These are phyloP conservation scores for Archocentrus centrarchus DNA, from an alignment of 2,113 vertebrate genomes.

Conservation along the genomic window DNA sequence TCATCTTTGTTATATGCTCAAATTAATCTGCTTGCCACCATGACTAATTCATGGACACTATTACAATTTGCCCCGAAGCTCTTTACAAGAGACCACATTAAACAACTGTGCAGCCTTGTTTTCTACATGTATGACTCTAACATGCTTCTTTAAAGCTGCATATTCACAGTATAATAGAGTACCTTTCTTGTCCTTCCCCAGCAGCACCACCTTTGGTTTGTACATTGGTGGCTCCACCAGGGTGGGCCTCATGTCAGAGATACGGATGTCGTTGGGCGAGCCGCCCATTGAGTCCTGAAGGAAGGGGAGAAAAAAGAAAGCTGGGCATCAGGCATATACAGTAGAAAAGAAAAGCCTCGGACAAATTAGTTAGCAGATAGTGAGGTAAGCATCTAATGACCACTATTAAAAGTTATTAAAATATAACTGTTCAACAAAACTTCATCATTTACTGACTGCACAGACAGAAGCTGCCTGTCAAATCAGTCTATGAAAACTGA, in stretches of 20 bases:
- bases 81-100: conserved; percentile 51
- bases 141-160: not conserved
- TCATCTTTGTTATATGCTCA: conserved; percentile 20
- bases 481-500: too few species aligned
- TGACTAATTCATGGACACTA: conserved; percentile 63
- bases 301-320: conserved; percentile 1
- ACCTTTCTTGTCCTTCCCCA: conserved; percentile 99
- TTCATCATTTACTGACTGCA: too few species aligned
- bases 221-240: conserved; percentile 96
- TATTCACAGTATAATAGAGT: not conserved
- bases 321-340: not conserved
- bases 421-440: too few species aligned
- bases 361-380: not conserved
- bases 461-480: too few species aligned
- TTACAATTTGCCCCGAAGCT: conserved; percentile 45
- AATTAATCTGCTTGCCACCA: conserved; percentile 46
- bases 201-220: conserved; percentile 97
- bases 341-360: not conserved
- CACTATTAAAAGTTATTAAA: too few species aligned
- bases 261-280: conserved; percentile 96
- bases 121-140: not conserved
- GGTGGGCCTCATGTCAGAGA: conserved; percentile 97
- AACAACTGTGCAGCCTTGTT: conserved; percentile 4
- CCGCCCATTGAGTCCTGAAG: conserved; percentile 94
- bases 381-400: not conserved